Evolutionary conservation across 1,140 invertebrate genomes (phyloP), one percentile per base, ranked within the genome.

Genomic region (Anastrepha ludens): DNA sequence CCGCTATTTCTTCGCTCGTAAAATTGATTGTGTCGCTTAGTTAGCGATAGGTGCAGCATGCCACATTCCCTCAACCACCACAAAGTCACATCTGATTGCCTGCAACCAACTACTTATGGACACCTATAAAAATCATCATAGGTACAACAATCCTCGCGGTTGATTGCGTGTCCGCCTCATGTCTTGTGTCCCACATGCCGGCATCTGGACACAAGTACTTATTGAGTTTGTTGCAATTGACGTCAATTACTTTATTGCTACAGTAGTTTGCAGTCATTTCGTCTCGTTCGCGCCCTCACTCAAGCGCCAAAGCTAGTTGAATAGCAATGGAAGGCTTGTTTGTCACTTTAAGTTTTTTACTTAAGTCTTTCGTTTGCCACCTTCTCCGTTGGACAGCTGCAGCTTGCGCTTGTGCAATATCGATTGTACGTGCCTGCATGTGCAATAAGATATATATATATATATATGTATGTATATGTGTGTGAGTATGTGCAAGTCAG

Each of bases 171-270:
- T 60, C 59, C n/a, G 29, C 39, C 50, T 60, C 85, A 86, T 55
- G 58, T 20, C 20, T 60, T 86, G 50, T 29, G 55, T 44, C 60
- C 11, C 39, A 86, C 60, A 60, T 60, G 58, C 85, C 85, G 39
- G 55, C 85, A 41, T 39, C 55, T 86, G 55, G 58, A 86, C 70
- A 78, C 13, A 47, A 15, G 15, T 78, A 78, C 70, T 78, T 78
- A 78, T 78, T 50, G 70, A 81, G 74, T 81, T 55, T 81, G 74
- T 58, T 81, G 74, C 47, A 58, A 81, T 81, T 81, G 74, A 81
- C 74, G 74, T 81, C 74, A 81, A 81, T 81, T 81, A 81, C 47
- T 81, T 81, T 81, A 81, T 81, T 81, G 74, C 74, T 3, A 15
- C 74, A 47, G 44, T 44, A 74, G 70, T 74, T 11, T 47, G 44